These are phyloP conservation scores for human DNA, from an alignment of 2,113 vertebrate species.

Conservation along the genomic window GRCh38 chr1:52746501-52747000, in stretches of 20 bases:
- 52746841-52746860: neutral
- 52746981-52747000: neutral
- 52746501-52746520: neutral
- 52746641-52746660: neutral
- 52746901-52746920: neutral
- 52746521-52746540: neutral
- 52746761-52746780: neutral
- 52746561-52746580: neutral
- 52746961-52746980: neutral
- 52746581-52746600: neutral
- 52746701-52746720: neutral
- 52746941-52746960: neutral
- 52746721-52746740: neutral
- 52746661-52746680: neutral
- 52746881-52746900: neutral
- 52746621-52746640: neutral
- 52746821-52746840: neutral
- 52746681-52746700: neutral
- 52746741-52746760: neutral
- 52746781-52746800: neutral
- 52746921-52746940: neutral
- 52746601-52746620: slow-evolving; percentile 1
- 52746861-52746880: neutral
- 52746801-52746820: slow-evolving; percentile 11
- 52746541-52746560: neutral